These are phyloP conservation scores for Laterallus jamaicensis DNA, from an alignment of 2,113 vertebrate species.

Conservation along the genomic window DNA sequence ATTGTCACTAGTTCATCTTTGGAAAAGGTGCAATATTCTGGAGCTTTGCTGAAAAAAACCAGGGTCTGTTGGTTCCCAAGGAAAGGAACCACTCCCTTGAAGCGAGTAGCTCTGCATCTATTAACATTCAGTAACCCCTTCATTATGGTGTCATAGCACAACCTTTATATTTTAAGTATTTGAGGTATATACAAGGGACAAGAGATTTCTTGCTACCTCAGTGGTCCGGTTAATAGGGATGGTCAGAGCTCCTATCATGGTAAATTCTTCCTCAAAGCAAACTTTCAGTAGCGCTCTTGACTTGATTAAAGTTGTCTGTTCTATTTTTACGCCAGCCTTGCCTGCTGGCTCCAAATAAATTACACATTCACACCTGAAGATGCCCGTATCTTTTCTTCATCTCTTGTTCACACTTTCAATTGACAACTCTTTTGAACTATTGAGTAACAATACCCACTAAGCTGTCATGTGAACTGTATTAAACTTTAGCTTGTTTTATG, in stretches of 20 bases:
- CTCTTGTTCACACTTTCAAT: constrained; percentile 54
- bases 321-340: constrained; percentile 9
- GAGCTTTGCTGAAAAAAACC: not conserved
- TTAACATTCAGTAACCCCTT: not conserved
- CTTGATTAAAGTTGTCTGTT: not conserved
- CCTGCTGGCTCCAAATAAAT: constrained; percentile 37
- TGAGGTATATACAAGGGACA: not conserved
- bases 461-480: not conserved
- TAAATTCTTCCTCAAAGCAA: constrained; percentile 5
- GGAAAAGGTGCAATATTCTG: not conserved
- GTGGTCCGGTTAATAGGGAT: not conserved
- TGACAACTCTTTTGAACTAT: not conserved
- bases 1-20: not conserved
- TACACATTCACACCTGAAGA: constrained; percentile 43
- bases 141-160: not conserved
- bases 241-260: not conserved
- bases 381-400: not conserved
- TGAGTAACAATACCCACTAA: not conserved
- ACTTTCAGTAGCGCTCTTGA: not conserved
- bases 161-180: not conserved
- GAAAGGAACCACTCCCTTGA: not conserved
- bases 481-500: not conserved
- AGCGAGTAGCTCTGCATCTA: not conserved
- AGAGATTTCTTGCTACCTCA: not conserved
- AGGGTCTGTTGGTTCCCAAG: not conserved